Evolutionary conservation across 2,888 invertebrate genomes (phyloP).

Genomic region (Mantis religiosa): DNA sequence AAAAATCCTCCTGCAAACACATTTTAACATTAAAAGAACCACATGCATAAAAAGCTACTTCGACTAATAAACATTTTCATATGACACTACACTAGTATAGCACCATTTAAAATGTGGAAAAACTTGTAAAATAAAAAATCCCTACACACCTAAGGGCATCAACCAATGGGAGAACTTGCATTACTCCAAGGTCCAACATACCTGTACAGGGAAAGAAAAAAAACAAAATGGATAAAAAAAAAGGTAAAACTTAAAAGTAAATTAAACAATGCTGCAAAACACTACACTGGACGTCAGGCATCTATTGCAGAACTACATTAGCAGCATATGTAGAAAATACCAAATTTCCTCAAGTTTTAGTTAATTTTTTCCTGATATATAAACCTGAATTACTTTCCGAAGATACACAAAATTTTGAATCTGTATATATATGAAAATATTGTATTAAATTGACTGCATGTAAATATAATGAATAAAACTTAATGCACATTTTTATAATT

Average conservation of each 20-base stretch:
- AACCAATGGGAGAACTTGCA: background rate
- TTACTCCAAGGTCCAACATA: background rate
- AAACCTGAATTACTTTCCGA: background rate
- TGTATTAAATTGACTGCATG: too few relatives aligned
- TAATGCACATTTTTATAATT: too few relatives aligned
- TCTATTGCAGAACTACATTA: background rate
- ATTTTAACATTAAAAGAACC: background rate
- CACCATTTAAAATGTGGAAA: background rate
- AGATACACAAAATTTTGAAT: background rate
- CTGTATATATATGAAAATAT: too few relatives aligned
- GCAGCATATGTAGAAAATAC: background rate
- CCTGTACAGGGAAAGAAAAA: conserved; percentile 1
- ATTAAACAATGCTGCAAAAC: background rate
- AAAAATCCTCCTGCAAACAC: background rate
- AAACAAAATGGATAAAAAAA: background rate
- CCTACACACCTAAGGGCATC: background rate
- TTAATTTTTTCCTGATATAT: background rate
- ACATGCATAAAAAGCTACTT: background rate
- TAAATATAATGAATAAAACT: too few relatives aligned
- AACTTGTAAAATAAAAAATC: background rate
- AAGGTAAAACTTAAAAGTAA: background rate
- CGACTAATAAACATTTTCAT: background rate
- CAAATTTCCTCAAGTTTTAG: background rate
- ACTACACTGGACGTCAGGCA: background rate
- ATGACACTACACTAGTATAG: background rate